phyloP scores from a whole-genome alignment of 2,797 vertebrate species.

The Myripristis murdjan region DNA sequence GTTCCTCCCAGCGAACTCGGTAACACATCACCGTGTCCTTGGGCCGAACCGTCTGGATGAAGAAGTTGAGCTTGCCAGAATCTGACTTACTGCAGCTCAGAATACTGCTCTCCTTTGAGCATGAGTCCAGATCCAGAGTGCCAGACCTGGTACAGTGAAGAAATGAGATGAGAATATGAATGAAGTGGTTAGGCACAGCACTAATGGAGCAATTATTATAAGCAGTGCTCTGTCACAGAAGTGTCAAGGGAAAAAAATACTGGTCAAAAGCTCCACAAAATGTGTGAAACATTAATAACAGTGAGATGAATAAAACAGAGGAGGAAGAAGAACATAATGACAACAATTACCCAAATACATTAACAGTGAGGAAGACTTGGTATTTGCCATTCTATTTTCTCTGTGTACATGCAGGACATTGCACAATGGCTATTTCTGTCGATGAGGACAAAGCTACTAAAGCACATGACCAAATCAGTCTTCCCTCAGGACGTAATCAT shows the following conservation, averaged over 20 bases:
- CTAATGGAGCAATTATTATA: neutral
- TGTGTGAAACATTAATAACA: neutral
- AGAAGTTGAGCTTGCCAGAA: conserved; percentile 91
- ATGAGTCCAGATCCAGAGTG: conserved; percentile 92
- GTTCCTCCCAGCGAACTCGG: conserved; percentile 95
- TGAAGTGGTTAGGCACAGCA: neutral
- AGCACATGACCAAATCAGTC: conserved; percentile 49
- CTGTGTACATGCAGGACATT: conserved; percentile 4
- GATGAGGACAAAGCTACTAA: conserved; percentile 35
- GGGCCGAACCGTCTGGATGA: conserved; percentile 91
- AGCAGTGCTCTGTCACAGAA: neutral
- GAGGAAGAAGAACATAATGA: neutral
- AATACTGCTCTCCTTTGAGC: conserved; percentile 88
- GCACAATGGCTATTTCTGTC: conserved; percentile 36
- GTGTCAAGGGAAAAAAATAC: neutral
- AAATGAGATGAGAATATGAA: conserved; percentile 22
- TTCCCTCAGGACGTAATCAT: conserved; percentile 61
- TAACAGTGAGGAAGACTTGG: neutral
- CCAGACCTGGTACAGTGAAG: conserved; percentile 80
- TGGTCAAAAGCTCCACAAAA: neutral
- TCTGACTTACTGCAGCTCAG: conserved; percentile 89
- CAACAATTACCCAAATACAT: neutral
- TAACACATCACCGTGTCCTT: conserved; percentile 97
- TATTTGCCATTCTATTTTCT: neutral
- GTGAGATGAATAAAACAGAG: neutral